Base-by-base conservation (phyloP, 1,140 invertebrate species). In the Apis dorsata region DNA sequence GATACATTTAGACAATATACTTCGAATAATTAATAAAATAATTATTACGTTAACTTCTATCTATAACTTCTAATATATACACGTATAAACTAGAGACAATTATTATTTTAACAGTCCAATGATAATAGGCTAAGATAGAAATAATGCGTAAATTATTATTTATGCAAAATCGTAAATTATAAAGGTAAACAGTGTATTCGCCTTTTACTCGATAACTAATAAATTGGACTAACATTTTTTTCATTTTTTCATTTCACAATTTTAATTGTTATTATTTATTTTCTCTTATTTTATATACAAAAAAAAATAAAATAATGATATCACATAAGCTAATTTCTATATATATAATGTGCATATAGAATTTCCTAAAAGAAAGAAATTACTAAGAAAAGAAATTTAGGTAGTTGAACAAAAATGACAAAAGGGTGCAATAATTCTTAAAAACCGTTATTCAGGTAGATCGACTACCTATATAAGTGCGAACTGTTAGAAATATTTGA, bases 91-190 rank as follows among this genome's bases (percentile, higher is more conserved):
- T 57, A 57, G 2, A 62, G 13, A 62, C n/a, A 9, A 28, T 55
- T 65, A 49, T n/a, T 68, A 28, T 34, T 51, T 15, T 21, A 73
- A 44, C 15, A 65, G n/a, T 59, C 76, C 53, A 77, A 51, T 86
- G 75, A 28, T 73, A 51, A 63, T 63, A 9, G 24, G 7, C 4
- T 60, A 49, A 88, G 63, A 62, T 79, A 82, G 59, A 49, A 68
- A 53, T 81, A 79, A 66, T 83, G 81, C 62, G 44, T 91, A 90
- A 90, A 90, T 91, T 91, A 90, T 90, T 91, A 91, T 91, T 91
- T 90, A 90, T 89, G 90, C 77, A 81, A 88, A 55, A 83, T 9
- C 68, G 81, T 88, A 86, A 89, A 85, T 86, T 90, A 89, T 89
- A 78, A 80, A 86, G 19, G 19, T 79, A 86, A 80, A 28, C 59